A percentile compares a stretch with the other conserved stretches of the same genome.
These are phyloP conservation scores for Leptosomus discolor DNA, from an alignment of 2,113 vertebrate species.

Conservation along the genomic window DNA sequence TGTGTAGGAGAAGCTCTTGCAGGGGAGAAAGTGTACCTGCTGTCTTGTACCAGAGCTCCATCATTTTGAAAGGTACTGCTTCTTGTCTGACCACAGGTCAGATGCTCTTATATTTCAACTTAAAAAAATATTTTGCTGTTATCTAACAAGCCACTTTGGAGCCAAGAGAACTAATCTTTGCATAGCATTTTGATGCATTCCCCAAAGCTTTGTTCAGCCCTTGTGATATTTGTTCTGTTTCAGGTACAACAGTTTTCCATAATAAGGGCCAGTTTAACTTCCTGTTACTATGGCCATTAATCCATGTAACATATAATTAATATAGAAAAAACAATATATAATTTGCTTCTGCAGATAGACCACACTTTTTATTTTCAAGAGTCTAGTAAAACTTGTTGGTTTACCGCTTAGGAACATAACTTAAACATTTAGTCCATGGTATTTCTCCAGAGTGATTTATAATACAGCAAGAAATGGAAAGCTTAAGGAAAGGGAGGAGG, in stretches of 20 bases:
- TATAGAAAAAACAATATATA: not conserved
- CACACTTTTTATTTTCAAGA: not conserved
- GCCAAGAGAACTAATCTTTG: not conserved
- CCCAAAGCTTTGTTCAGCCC: not conserved
- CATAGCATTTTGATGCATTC: not conserved
- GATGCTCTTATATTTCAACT: not conserved
- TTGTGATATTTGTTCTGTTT: not conserved
- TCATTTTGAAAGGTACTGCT: not conserved
- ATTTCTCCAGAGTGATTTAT: conserved; percentile 7
- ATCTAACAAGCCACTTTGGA: not conserved
- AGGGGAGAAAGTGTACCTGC: not conserved
- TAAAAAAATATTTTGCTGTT: not conserved
- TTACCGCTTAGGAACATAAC: not conserved
- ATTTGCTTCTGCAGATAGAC: not conserved
- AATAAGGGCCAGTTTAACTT: not conserved
- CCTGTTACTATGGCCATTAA: not conserved
- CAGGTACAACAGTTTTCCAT: not conserved
- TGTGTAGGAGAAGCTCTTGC: not conserved
- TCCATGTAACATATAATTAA: not conserved
- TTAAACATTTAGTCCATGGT: not conserved
- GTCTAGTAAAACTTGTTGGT: not conserved
- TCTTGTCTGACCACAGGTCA: not conserved
- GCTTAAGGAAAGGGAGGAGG: not conserved
- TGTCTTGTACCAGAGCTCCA: not conserved
- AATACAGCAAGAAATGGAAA: conserved; percentile 9